A percentile compares a stretch with the other conserved stretches of the same genome.
phyloP scores from a whole-genome alignment of 2,797 vertebrate genomes.

The Ceyx erithaca region DNA sequence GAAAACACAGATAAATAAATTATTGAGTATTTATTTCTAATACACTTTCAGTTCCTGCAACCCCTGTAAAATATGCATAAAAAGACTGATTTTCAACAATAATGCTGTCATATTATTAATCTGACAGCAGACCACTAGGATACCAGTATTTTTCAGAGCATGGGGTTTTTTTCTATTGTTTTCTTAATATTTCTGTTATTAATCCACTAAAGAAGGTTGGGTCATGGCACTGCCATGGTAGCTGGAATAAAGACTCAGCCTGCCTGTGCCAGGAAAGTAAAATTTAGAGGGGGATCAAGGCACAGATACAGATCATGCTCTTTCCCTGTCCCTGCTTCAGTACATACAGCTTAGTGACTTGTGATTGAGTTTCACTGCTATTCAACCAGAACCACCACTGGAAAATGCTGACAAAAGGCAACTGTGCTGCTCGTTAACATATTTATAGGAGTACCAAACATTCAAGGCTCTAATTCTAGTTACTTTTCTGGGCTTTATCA shows the following conservation, averaged over 20 bases:
- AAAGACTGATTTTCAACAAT: background rate
- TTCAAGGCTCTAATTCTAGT: background rate
- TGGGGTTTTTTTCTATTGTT: background rate
- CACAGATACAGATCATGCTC: background rate
- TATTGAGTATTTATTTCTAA: background rate
- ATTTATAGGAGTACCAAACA: background rate
- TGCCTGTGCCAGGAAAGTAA: background rate
- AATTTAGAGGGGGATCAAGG: background rate
- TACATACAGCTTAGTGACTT: background rate
- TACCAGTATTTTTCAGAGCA: background rate
- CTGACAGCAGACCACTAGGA: background rate
- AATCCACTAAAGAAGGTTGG: background rate
- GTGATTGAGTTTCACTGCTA: background rate
- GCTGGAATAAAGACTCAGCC: background rate
- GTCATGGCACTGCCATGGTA: background rate
- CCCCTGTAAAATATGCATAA: background rate
- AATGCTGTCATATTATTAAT: background rate
- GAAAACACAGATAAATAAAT: background rate
- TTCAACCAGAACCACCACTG: background rate
- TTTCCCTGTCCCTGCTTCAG: background rate
- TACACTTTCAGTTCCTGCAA: background rate
- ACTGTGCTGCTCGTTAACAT: background rate
- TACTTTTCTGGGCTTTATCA: background rate
- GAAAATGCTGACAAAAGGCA: constrained; percentile 28
- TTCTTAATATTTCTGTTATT: background rate